These are phyloP conservation scores for Corythornis leucogaster DNA, from an alignment of 2,797 vertebrate species.

Conservation along the genomic window DNA sequence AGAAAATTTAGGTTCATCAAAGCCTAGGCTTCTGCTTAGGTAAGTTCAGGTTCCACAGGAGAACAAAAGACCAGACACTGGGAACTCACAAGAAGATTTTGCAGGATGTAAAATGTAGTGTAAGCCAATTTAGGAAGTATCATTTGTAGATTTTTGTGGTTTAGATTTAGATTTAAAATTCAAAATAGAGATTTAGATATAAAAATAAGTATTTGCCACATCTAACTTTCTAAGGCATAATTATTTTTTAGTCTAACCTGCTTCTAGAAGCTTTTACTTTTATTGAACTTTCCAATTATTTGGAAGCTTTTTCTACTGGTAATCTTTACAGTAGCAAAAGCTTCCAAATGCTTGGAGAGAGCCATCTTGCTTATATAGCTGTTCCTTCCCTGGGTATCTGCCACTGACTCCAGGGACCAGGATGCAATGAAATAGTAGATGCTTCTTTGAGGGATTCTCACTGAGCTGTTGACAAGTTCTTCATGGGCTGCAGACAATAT, in stretches of 20 bases:
- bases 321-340: not conserved
- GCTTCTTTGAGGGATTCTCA: conserved; percentile 47
- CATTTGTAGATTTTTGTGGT: not conserved
- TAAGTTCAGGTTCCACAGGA: not conserved
- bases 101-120: not conserved
- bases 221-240: not conserved
- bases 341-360: not conserved
- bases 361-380: conserved; percentile 53
- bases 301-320: not conserved
- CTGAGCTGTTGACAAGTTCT: conserved; percentile 73
- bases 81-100: not conserved
- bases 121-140: not conserved
- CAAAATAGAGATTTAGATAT: too few species aligned
- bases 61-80: not conserved
- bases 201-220: not conserved
- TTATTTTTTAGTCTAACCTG: not conserved
- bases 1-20: not conserved
- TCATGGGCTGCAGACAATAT: conserved; percentile 62
- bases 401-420: conserved; percentile 37
- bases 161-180: too few species aligned
- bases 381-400: conserved; percentile 27
- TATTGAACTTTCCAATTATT: not conserved
- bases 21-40: not conserved
- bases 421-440: conserved; percentile 63
- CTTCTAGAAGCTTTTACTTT: not conserved